Conservation (phyloP, 92 coral and sea anemone genomes). For the Phymanthus crucifer region DNA sequence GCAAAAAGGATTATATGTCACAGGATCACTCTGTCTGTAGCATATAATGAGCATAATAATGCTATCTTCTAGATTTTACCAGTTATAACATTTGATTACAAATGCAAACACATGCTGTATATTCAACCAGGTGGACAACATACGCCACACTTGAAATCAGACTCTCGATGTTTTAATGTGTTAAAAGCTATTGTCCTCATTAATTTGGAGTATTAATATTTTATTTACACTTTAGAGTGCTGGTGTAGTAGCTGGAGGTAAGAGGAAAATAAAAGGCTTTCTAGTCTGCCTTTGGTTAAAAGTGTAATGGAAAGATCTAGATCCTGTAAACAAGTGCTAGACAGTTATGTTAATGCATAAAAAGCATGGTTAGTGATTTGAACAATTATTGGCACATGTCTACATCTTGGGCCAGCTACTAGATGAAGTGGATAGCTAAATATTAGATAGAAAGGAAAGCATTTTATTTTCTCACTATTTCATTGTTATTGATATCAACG, state of each 20-base stretch:
- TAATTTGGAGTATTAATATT: neutral
- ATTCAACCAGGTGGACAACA: neutral
- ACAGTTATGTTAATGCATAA: neutral
- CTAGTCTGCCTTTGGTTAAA: neutral
- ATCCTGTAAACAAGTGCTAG: neutral
- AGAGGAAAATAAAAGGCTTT: neutral
- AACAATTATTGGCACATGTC: neutral
- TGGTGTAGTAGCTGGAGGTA: neutral
- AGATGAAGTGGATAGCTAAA: too few species aligned
- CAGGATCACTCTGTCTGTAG: neutral
- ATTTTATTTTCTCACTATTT: too few species aligned
- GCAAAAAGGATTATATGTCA: neutral
- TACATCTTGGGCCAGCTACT: neutral
- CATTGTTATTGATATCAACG: neutral
- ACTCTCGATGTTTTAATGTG: neutral
- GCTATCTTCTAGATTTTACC: neutral
- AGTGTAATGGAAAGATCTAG: neutral
- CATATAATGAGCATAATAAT: neutral
- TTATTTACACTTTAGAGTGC: neutral
- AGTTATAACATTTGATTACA: neutral
- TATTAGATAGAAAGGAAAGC: too few species aligned
- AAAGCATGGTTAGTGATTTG: neutral
- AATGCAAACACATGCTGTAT: neutral
- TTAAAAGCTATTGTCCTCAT: neutral
- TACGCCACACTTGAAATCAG: neutral